Conservation (phyloP, 2,888 invertebrate species). For the Trichogramma dendrolimi region DNA sequence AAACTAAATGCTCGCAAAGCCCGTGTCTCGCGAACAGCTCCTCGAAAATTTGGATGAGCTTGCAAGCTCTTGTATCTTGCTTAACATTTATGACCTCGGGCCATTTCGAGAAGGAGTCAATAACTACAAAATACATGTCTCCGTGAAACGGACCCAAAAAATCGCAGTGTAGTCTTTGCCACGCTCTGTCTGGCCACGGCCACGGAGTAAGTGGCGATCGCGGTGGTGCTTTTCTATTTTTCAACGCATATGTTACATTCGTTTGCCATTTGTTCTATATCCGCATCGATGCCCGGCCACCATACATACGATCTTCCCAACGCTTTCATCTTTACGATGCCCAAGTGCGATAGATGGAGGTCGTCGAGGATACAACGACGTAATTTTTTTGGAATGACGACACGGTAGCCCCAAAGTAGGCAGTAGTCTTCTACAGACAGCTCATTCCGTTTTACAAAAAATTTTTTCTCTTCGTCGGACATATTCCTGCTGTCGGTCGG, state of each 20-base stretch:
- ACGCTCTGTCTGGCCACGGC: conserved; percentile 15
- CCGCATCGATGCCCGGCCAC: conserved; percentile 26
- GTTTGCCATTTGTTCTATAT: conserved; percentile 25
- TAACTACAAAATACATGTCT: conserved; percentile 30
- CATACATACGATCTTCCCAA: conserved; percentile 27
- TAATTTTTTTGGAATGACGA: conserved; percentile 18
- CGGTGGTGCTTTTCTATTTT: conserved; percentile 22
- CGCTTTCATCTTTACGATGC: conserved; percentile 28
- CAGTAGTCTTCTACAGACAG: conserved; percentile 19
- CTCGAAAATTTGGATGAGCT: conserved; percentile 19
- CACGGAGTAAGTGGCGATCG: conserved; percentile 24
- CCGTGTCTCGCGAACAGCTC: conserved; percentile 26
- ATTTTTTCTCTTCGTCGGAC: neutral
- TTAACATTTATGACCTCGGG: conserved; percentile 29
- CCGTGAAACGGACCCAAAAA: conserved; percentile 29
- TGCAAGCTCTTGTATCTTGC: conserved; percentile 23
- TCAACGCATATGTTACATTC: conserved; percentile 23
- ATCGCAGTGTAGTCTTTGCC: conserved; percentile 30
- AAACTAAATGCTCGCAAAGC: conserved; percentile 21
- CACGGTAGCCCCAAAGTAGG: conserved; percentile 22
- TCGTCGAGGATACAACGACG: conserved; percentile 13
- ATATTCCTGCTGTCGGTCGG: neutral
- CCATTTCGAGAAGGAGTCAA: conserved; percentile 34
- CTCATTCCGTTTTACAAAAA: conserved; percentile 10
- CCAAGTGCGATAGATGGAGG: conserved; percentile 26